Conservation (phyloP, 2,888 invertebrate genomes). For the Melikaiella ostensackeni region DNA sequence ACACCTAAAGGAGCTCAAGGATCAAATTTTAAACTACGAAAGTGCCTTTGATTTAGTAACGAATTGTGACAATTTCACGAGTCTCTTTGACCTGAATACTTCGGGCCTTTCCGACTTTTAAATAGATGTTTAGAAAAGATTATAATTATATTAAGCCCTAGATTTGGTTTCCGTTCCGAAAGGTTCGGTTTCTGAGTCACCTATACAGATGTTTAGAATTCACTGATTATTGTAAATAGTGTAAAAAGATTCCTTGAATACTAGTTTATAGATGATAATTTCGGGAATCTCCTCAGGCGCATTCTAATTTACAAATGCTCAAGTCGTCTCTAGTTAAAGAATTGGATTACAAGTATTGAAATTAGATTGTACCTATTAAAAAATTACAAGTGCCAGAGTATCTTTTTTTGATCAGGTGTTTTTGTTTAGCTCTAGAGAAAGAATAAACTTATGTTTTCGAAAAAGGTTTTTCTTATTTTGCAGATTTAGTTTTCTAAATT, state of each 20-base stretch:
- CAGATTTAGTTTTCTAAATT: neutral
- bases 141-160: too few relatives aligned
- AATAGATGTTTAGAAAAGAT: neutral
- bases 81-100: neutral
- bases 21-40: slow-evolving; percentile 80
- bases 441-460: neutral
- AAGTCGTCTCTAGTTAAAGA: neutral
- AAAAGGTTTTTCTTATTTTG: neutral
- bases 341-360: neutral
- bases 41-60: slow-evolving; percentile 82
- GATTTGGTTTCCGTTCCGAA: too few relatives aligned
- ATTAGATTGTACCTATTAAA: neutral
- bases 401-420: neutral
- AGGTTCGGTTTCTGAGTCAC: too few relatives aligned
- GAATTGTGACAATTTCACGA: slow-evolving; percentile 66
- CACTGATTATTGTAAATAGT: neutral
- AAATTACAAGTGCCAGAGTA: neutral
- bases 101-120: neutral
- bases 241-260: neutral
- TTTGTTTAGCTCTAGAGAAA: neutral
- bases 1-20: slow-evolving; percentile 80
- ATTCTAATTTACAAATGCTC: neutral
- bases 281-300: neutral
- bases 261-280: neutral
- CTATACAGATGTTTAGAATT: neutral